Evolutionary conservation across 1,140 invertebrate genomes (phyloP).

Genomic region (Hydropsyche tenuis): DNA sequence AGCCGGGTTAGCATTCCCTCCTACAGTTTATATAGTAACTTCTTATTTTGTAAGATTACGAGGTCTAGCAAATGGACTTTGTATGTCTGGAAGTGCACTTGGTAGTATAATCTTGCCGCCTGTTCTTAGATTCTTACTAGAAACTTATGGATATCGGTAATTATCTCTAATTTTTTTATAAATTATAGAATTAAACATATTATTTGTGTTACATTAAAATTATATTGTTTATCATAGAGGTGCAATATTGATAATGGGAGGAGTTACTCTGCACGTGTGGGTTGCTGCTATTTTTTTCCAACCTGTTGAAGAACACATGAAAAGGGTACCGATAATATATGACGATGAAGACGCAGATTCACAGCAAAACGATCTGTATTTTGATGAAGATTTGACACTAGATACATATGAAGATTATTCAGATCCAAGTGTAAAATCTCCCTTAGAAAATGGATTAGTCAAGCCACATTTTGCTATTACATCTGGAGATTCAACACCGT

Average conservation of each 20-base stretch:
- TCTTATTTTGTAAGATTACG: constrained; percentile 83
- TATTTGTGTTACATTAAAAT: constrained; percentile 33
- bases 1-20: constrained; percentile 81
- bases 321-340: constrained; percentile 60
- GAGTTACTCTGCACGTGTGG: constrained; percentile 81
- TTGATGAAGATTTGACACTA: constrained; percentile 41
- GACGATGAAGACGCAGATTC: constrained; percentile 39
- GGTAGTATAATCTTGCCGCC: constrained; percentile 83
- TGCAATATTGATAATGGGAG: constrained; percentile 82
- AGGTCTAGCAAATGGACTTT: constrained; percentile 86
- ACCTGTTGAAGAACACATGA: constrained; percentile 81
- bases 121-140: constrained; percentile 72
- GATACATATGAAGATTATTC: constrained; percentile 44
- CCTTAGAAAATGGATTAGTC: constrained; percentile 34
- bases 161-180: background rate
- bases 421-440: constrained; percentile 31
- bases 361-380: constrained; percentile 29
- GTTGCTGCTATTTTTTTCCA: constrained; percentile 84
- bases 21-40: constrained; percentile 90
- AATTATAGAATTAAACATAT: background rate
- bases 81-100: constrained; percentile 86
- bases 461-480: constrained; percentile 31
- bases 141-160: constrained; percentile 77
- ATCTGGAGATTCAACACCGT: constrained; percentile 44
- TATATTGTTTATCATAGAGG: constrained; percentile 65